Base-by-base conservation (phyloP, 2,797 vertebrate species). In the Ctenopoma multispine region DNA sequence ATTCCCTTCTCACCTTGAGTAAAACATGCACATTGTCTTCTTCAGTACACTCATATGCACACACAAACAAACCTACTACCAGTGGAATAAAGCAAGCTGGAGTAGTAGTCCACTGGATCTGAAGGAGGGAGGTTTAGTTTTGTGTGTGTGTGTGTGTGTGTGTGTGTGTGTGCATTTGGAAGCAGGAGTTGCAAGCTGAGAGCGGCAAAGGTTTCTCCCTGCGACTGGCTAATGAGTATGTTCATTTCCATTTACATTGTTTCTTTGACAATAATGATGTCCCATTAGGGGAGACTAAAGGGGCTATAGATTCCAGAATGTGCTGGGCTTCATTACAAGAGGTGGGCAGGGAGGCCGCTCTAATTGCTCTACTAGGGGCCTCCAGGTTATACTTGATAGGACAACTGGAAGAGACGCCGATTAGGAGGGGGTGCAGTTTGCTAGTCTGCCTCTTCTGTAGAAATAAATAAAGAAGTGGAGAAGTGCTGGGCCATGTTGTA, bases 171-270 rank as follows among this genome's bases (percentile, higher is more conserved):
- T 56, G 69, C 81, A 70, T 80, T 83, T 80, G 86, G 73, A 85
- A 82, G 79, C 62, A 18, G 75, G 79, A 86, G 85, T 87, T 87
- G 88, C 87, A 87, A 89, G 87, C 81, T 90, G 90, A 91, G 89
- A 92, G 85, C 80, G 63, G 89, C 87, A 92, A 92, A 91, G 92
- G 96, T 96, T 96, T 97, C 89, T 97, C 96, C 95, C 96, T 96
- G 96, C 95, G 95, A 97, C 96, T 97, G 94, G 95, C 97, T 98
- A 99, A 99, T 99, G 97, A 99, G 97, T 97, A 96, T 97, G 97
- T 99, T 98, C 97, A 99, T 99, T 99, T 99, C 96, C 97, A 98
- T 99, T 97, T 98, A 98, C 97, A 99, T 97, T 98, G 97, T 99
- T 99, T 98, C 97, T 97, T 97, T 98, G 97, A 98, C 97, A 98